These are phyloP conservation scores for Chaetophractus vellerosus DNA, from an alignment of 2,797 vertebrate genomes.

Conservation along the genomic window DNA sequence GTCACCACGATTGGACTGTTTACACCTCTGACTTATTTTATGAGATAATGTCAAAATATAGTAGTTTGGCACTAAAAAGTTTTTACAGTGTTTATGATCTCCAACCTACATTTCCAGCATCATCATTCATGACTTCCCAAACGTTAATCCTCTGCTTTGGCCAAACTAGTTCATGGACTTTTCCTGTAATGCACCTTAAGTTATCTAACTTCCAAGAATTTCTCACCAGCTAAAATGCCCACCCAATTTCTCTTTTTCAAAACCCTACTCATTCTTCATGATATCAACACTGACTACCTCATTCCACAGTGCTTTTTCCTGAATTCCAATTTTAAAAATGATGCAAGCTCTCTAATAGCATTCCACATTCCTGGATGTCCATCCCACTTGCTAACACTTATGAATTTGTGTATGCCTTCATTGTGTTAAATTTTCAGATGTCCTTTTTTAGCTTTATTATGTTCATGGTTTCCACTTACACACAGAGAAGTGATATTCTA, in stretches of 20 bases:
- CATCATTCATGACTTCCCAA: background rate
- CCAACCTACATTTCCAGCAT: background rate
- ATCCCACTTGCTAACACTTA: background rate
- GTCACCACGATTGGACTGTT: background rate
- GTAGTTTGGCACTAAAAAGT: background rate
- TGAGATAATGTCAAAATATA: conserved; percentile 25
- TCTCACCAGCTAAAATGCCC: background rate
- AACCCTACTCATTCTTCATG: background rate
- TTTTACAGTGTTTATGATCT: background rate
- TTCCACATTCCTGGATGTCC: background rate
- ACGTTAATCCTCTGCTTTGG: background rate
- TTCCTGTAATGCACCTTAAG: background rate
- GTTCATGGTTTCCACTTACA: background rate
- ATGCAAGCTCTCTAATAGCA: background rate
- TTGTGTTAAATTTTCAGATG: background rate
- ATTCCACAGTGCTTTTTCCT: background rate
- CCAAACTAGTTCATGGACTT: background rate
- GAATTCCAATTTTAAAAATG: conserved; percentile 23
- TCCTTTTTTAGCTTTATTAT: conserved; percentile 21
- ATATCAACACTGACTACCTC: background rate
- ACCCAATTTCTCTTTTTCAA: background rate
- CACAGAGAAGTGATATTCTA: background rate
- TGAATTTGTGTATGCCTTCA: background rate
- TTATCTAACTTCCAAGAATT: background rate
- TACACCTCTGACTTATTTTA: background rate